Conservation (phyloP, 2,113 vertebrate species). For the Gymnogyps californianus region DNA sequence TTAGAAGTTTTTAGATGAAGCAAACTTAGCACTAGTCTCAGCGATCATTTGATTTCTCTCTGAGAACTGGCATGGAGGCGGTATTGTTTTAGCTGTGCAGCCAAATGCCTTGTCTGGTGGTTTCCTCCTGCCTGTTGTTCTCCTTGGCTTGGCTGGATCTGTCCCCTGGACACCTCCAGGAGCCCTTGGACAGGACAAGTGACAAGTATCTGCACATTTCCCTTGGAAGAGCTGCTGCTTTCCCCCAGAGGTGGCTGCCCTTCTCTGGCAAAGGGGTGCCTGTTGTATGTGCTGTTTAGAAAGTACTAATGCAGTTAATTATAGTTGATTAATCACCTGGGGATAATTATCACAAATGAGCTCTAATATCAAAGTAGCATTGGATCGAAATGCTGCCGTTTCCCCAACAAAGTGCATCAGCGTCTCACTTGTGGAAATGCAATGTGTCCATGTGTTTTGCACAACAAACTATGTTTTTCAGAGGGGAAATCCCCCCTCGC, state of each 20-base stretch:
- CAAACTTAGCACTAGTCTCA: background rate
- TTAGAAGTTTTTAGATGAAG: background rate
- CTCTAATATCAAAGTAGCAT: background rate
- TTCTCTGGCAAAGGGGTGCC: background rate
- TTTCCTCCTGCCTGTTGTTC: background rate
- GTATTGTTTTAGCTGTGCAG: background rate
- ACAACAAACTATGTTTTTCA: background rate
- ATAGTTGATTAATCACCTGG: slow-evolving; percentile 31
- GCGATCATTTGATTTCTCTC: background rate
- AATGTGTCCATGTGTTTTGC: background rate
- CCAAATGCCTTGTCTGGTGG: background rate
- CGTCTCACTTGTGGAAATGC: background rate
- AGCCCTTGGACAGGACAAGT: background rate
- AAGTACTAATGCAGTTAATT: slow-evolving; percentile 30
- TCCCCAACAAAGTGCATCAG: background rate
- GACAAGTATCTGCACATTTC: background rate
- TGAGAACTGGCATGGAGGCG: background rate
- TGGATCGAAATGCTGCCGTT: background rate
- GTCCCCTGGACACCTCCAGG: background rate
- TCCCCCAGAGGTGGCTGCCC: background rate
- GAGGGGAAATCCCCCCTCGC: background rate
- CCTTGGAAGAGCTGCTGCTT: background rate
- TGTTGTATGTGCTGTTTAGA: background rate
- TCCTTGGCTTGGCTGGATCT: background rate
- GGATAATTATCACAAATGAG: slow-evolving; percentile 18